Evolutionary conservation across 64 coral and sea anemone genomes (phyloP), one percentile per base, ranked within the genome.

Genomic region (Actinia tenebrosa): DNA sequence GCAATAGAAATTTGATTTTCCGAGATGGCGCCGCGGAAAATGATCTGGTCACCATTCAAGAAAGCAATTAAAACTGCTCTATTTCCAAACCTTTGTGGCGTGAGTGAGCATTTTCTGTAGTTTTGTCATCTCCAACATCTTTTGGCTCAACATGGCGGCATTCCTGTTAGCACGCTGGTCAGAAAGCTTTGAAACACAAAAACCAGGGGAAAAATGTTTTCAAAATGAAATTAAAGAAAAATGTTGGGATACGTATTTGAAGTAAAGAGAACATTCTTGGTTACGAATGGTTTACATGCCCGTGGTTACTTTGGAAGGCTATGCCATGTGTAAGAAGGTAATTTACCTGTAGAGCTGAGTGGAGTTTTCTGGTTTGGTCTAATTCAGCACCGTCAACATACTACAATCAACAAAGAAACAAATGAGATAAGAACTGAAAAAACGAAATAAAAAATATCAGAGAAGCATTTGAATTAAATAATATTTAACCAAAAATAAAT

Each of bases 51-150:
- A 54, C 16, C 19, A 10, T 16, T 66, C 16, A 14, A 6, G 22
- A 42, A 19, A 20, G 30, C 58, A 85, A 85, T 19, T 37, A 54
- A 20, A 77, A 84, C 60, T 43, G 79, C 55, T 88, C 84, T 46
- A 54, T 15, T 6, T 45, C 15, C 54, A 46, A 89, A 96, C 94
- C 94, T 96, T 96, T 19, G 94, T 96, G 37, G 94, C 94, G 15
- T 96, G 94, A 43, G 94, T 96, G 22, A 96, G 91, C 94, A 96
- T 96, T 85, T 96, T 96, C 61, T 96, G 94, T 80, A 96, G 83
- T 87, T 96, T 96, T 1, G 94, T 96, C 94, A 96, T 96, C 46
- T 96, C 94, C 94, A 96, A 86, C 94, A 96, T 96, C 53, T 96
- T 96, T 20, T 96, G 94, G 69, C 94, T 96, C 60, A 96, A 88